Evolutionary conservation across 2,113 vertebrate species (phyloP).

Genomic region (Bufo bufo): DNA sequence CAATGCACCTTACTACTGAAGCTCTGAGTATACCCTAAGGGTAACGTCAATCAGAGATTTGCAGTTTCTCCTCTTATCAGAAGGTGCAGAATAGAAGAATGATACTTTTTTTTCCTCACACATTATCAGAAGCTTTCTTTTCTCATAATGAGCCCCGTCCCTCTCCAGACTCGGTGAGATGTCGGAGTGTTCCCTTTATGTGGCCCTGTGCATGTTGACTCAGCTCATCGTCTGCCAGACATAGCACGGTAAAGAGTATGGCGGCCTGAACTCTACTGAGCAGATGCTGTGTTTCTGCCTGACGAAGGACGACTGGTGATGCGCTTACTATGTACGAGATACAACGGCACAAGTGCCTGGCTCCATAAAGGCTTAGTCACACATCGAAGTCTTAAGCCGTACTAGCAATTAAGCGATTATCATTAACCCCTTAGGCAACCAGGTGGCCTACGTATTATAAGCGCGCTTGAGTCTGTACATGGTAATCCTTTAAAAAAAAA

Average conservation of each 20-base stretch:
- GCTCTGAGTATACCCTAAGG: not conserved
- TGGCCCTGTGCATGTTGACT: not conserved
- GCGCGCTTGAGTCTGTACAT: not conserved
- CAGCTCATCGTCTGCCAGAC: not conserved
- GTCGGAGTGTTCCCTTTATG: not conserved
- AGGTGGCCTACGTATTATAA: constrained; percentile 26
- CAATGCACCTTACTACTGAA: not conserved
- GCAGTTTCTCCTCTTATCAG: not conserved
- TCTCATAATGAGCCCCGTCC: not conserved
- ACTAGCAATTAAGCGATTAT: constrained; percentile 37
- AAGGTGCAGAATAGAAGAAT: not conserved
- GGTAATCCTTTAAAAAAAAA: not conserved
- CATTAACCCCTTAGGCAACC: constrained; percentile 46
- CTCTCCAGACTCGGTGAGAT: not conserved
- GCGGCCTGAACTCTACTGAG: not conserved
- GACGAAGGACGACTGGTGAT: constrained; percentile 32
- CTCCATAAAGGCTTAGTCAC: constrained; percentile 52
- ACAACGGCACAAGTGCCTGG: constrained; percentile 14
- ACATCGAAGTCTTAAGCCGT: constrained; percentile 12
- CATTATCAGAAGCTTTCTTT: not conserved
- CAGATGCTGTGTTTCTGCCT: constrained; percentile 6
- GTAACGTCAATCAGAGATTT: not conserved
- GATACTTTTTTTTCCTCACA: not conserved
- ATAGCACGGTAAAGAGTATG: not conserved
- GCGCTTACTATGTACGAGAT: not conserved